Percentiles rank a stretch among this genome's conserved stretches.
phyloP scores from a whole-genome alignment of 2,113 vertebrate genomes.

The Epinephelus lanceolatus region DNA sequence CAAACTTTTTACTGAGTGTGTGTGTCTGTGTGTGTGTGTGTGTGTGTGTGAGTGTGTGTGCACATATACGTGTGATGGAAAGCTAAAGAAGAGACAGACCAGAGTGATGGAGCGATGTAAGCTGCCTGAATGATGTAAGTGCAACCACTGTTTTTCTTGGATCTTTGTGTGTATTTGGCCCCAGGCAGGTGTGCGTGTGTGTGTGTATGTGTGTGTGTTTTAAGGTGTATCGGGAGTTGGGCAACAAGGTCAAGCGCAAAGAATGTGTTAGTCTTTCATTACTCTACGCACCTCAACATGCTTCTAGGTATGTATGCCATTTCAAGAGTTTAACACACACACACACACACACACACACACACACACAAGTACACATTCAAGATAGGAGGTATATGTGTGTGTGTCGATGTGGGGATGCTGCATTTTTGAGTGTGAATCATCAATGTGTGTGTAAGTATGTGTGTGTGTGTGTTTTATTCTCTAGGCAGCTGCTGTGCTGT shows the following conservation, averaged over 20 bases:
- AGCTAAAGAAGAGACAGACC: background rate
- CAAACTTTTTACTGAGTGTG: background rate
- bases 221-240: conserved; percentile 27
- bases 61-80: background rate
- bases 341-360: conserved; percentile 20
- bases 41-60: too few species aligned
- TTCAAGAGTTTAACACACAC: conserved; percentile 9
- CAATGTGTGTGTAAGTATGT: conserved; percentile 25
- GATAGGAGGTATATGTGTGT: background rate
- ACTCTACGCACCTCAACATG: conserved; percentile 25
- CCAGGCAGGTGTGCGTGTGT: conserved; percentile 28
- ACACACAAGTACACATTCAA: background rate
- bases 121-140: conserved; percentile 28
- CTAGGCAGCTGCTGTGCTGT: conserved; percentile 69
- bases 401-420: conserved; percentile 7
- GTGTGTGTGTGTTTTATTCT: conserved; percentile 38
- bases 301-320: conserved; percentile 39
- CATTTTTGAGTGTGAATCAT: conserved; percentile 32
- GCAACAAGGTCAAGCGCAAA: conserved; percentile 62
- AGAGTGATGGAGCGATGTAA: conserved; percentile 4
- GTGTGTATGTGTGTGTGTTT: conserved; percentile 18
- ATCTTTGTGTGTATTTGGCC: conserved; percentile 13
- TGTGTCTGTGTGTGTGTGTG: conserved; percentile 1
- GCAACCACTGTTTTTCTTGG: conserved; percentile 28
- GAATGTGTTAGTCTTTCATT: conserved; percentile 55